Evolutionary conservation across 2,888 invertebrate genomes (phyloP), one percentile per base, ranked within the genome.

Genomic region (Tortricodes alternella): DNA sequence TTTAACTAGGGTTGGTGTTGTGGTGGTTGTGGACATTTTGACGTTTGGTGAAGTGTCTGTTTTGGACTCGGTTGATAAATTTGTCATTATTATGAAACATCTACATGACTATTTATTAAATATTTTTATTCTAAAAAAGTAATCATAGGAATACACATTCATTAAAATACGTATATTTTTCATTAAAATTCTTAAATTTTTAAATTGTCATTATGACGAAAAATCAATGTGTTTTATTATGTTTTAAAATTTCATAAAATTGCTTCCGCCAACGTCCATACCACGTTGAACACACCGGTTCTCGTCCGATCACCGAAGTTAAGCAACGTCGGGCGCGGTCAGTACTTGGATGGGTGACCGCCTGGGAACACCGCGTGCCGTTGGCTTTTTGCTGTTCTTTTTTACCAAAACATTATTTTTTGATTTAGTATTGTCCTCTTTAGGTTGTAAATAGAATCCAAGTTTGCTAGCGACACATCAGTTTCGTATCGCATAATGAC

Each of bases 1-100:
- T 83, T 88, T 88, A 86, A 73, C 71, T 67, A 65, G 73, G 74
- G 73, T 68, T 62, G 61, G 53, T 62, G 59, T 62, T 61, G 60
- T 61, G 62, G 67, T 65, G 70, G 66, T 67, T 65, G 65, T 60
- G 65, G 63, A 65, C 65, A 67, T 67, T 66, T n/a, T 67, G 67
- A 66, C 60, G 61, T 46, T 60, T 53, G 61, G 37, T 48, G 32
- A 50, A 35, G 16, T 23, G 48, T 18, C 44, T 29, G 5, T 11
- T 1, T 29, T 29, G 11, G n/a, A n/a, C n/a, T n/a, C 2, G 8
- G 8, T 5, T 29, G n/a, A n/a, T 29, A n/a, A 1, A 3, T 29
- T 29, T 4, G 2, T 2, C 27, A n/a, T 29, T 11, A n/a, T 29
- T n/a, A 2, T 11, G n/a, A 8, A n/a, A n/a, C n/a, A n/a, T n/a